phyloP scores from a whole-genome alignment of 2,888 invertebrate species.

The Argyra leucocephala region DNA sequence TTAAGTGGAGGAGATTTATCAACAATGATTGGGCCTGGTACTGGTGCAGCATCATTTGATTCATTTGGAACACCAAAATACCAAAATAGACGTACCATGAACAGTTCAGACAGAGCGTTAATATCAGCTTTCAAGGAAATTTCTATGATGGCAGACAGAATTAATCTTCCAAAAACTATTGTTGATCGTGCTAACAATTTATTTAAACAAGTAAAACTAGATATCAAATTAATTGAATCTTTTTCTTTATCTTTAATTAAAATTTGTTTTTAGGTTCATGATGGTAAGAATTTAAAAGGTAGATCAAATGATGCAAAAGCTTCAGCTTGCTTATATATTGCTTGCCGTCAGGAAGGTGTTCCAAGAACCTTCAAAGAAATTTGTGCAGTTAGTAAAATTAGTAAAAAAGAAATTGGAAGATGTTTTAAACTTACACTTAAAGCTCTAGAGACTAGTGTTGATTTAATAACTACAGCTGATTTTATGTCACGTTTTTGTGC shows the following conservation, averaged over 20 bases:
- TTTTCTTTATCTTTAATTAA: background rate
- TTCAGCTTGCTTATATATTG: conserved; percentile 96
- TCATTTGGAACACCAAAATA: conserved; percentile 71
- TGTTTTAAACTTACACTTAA: conserved; percentile 96
- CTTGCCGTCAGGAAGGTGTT: conserved; percentile 96
- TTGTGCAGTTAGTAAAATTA: conserved; percentile 96
- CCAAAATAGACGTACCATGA: conserved; percentile 69
- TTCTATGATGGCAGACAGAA: conserved; percentile 94
- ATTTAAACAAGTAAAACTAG: conserved; percentile 74
- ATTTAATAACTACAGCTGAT: conserved; percentile 95
- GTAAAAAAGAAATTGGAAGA: conserved; percentile 97
- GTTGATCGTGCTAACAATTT: conserved; percentile 92
- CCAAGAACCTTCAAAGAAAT: conserved; percentile 99
- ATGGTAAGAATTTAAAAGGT: conserved; percentile 90
- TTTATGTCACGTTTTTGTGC: conserved; percentile 99
- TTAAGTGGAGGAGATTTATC: conserved; percentile 92
- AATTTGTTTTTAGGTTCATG: conserved; percentile 57
- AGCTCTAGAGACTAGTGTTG: conserved; percentile 91
- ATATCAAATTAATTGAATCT: background rate
- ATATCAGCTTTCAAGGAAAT: conserved; percentile 96
- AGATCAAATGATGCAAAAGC: conserved; percentile 96
- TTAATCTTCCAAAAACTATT: conserved; percentile 93
- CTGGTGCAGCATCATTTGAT: conserved; percentile 78
- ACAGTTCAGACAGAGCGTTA: conserved; percentile 88
- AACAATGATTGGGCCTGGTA: conserved; percentile 78